Base-by-base conservation (phyloP, 1,140 invertebrate genomes). In the Goniozus legneri region DNA sequence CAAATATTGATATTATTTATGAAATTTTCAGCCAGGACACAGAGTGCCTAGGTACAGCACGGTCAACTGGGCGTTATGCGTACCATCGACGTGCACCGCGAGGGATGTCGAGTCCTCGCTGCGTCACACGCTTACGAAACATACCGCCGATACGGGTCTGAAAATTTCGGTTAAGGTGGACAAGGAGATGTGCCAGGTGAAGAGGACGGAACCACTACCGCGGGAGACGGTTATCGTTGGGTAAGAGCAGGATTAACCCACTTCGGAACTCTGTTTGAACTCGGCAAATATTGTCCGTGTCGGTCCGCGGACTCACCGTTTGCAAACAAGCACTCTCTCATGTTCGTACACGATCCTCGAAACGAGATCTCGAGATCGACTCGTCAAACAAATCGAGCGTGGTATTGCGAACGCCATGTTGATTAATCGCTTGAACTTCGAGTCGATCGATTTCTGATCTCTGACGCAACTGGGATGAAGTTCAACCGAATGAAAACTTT, bases 41-140 rank as follows among this genome's bases (percentile, higher is more conserved):
- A 68, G 83, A 44, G 77, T 85, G 8, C 83, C 83, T 2, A 73
- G 82, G 36, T 84, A 80, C 42, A 80, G 77, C 8, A 77, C 78
- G 0, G 69, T 84, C 14, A 80, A 83, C 47, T 85, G 82, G 82
- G 83, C 77, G 2, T 58, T 84, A 6, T 85, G 83, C 54, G 73
- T 82, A 18, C 83, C 83, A 12, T 67, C 79, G 0, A 75, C 77
- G 2, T 85, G 83, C 62, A 71, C 75, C 3, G 27, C 70, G 3
- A 52, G 65, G 1, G 82, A 85, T 38, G 77, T 85, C 3, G 76
- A 84, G 64, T 62, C 62, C n/a, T 76, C 77, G 3, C 62, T 84
- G 21, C 67, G 65, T 22, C 65, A 77, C 27, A 73, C 71, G 7
- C 54, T 79, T 27, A 47, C 59, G 14, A 74, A 71, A 27, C 71